Evolutionary conservation across 1,140 invertebrate species (phyloP).

Genomic region (Thaumatotibia leucotreta): DNA sequence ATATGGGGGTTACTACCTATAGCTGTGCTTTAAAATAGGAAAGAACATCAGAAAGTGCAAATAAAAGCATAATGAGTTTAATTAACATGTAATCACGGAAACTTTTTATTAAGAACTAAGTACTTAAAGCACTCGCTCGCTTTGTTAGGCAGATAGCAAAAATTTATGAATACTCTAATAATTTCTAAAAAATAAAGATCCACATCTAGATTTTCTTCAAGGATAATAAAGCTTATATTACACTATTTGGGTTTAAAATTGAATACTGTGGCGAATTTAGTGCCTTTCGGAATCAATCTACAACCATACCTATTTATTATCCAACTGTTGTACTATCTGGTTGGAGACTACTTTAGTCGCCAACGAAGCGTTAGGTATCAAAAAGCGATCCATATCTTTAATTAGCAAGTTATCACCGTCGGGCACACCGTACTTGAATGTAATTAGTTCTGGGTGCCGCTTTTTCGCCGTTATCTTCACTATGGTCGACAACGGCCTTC

Average conservation of each 20-base stretch:
- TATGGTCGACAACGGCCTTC: conserved; percentile 90
- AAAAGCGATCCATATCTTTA: conserved; percentile 92
- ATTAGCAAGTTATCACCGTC: conserved; percentile 85
- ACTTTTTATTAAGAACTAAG: neutral
- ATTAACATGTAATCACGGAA: neutral
- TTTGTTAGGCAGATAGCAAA: neutral
- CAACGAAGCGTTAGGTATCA: conserved; percentile 93
- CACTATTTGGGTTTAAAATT: neutral
- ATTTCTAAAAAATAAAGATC: neutral
- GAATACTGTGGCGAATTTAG: neutral
- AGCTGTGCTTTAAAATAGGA: neutral
- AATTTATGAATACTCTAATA: neutral
- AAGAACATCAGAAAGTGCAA: conserved; percentile 4
- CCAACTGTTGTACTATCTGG: conserved; percentile 76
- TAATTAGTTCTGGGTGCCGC: conserved; percentile 94
- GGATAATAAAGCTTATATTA: neutral
- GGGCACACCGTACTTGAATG: conserved; percentile 93
- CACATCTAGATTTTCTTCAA: neutral
- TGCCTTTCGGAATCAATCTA: neutral
- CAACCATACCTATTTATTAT: conserved; percentile 38
- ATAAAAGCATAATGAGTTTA: neutral
- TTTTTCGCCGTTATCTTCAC: conserved; percentile 98
- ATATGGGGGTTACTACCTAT: no score
- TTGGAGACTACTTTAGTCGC: conserved; percentile 87
- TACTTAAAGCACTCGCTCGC: neutral